Evolutionary conservation across 1,140 invertebrate genomes (phyloP), one percentile per base, ranked within the genome.

Genomic region (Hylaeus volcanicus): DNA sequence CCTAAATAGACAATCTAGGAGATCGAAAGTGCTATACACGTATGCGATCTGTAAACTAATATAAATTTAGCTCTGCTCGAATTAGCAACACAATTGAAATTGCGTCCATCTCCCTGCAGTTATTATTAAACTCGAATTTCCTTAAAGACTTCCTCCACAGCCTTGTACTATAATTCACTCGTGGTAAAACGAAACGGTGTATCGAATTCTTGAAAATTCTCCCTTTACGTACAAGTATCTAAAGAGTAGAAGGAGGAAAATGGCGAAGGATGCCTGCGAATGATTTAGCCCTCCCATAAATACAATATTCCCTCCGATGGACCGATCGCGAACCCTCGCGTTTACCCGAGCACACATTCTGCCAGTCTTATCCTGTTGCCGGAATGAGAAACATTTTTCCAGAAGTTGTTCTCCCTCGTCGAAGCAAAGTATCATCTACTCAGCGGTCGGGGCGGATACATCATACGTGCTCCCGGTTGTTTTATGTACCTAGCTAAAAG

Each of bases 361-460:
- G 70, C 26, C 39, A 14, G 11, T 37, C 2, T 1, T 6, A 58
- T 6, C 8, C 41, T 6, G 43, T 69, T 69, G 53, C 8, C 3
- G 1, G 43, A 79, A 74, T 12, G 60, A 48, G 60, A 65, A 39
- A 73, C 77, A 65, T 65, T 51, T 71, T 48, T 45, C 45, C 43
- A 5, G n/a, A 37, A 70, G 74, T 55, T 77, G 45, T 64, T 55
- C n/a, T 26, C 45, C 14, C 41, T 12, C 14, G 61, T 14, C 58
- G n/a, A 12, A 15, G 12, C 45, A 4, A 66, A 81, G 78, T 70
- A 85, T 73, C 81, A 72, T 71, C 58, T 66, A 68, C 68, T 72
- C 51, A 53, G 12, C 9, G 41, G 15, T 64, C 11, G 39, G 74
- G 26, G 5, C 51, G 45, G 45, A 79, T 58, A 51, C 51, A 71